Percentiles rank a stretch among this genome's conserved stretches.
These are phyloP conservation scores for Eupithecia tripunctaria DNA, from an alignment of 2,888 invertebrate genomes.

Conservation along the genomic window DNA sequence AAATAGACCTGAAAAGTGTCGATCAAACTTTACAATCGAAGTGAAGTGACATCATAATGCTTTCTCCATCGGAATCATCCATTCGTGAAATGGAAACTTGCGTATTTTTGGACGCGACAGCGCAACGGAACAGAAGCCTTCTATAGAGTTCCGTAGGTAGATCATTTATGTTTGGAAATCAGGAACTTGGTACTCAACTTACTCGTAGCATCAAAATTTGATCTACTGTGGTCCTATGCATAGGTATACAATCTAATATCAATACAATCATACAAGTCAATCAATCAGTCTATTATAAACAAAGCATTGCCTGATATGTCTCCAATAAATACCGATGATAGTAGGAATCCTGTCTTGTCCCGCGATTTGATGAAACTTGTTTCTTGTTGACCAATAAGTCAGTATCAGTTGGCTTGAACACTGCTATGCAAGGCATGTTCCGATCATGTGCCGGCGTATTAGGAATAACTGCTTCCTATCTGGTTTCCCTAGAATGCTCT, in stretches of 20 bases:
- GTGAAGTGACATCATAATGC: slow-evolving; percentile 49
- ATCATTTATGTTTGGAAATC: not conserved
- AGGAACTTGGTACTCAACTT: no score
- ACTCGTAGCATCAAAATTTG: not conserved
- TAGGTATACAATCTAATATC: no score
- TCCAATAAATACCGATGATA: not conserved
- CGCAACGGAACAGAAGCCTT: slow-evolving; percentile 21
- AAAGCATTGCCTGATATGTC: not conserved
- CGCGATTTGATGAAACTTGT: slow-evolving; percentile 5
- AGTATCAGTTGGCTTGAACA: not conserved
- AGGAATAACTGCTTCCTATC: slow-evolving; percentile 22
- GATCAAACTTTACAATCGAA: slow-evolving; percentile 42
- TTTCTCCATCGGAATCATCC: slow-evolving; percentile 71
- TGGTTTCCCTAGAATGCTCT: not conserved
- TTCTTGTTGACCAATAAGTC: slow-evolving; percentile 14
- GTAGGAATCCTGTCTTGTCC: not conserved
- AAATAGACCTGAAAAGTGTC: slow-evolving; percentile 49
- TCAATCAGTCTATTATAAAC: no score
- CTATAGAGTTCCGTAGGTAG: not conserved
- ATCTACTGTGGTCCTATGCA: no score
- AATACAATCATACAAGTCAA: no score
- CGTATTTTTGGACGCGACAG: slow-evolving; percentile 38
- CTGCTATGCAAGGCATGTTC: not conserved
- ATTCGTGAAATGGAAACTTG: slow-evolving; percentile 73
- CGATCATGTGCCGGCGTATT: slow-evolving; percentile 1